Evolutionary conservation across 1,140 invertebrate genomes (phyloP).

Genomic region (Formica selysi): DNA sequence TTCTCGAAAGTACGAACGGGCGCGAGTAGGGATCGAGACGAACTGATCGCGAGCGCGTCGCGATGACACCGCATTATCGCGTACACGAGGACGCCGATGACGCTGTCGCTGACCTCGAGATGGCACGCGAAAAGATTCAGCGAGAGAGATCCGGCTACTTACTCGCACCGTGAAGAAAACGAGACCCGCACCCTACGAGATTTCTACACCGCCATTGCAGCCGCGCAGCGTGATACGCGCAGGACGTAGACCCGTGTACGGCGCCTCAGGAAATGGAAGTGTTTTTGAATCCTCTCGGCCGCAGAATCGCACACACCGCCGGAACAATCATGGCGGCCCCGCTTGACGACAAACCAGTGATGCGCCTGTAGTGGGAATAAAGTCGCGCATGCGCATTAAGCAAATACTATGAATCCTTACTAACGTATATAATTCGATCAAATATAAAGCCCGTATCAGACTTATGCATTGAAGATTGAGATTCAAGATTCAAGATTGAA

Average conservation of each 20-base stretch:
- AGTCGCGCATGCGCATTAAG: neutral
- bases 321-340: slow-evolving; percentile 46
- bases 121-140: neutral
- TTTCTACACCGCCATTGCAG: slow-evolving; percentile 76
- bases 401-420: too few relatives aligned
- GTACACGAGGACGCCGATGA: slow-evolving; percentile 17
- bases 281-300: slow-evolving; percentile 44
- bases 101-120: neutral
- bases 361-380: too few relatives aligned
- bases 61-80: slow-evolving; percentile 53
- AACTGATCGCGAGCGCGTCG: slow-evolving; percentile 3
- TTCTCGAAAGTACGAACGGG: slow-evolving; percentile 69
- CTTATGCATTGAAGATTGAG: too few relatives aligned
- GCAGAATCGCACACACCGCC: slow-evolving; percentile 32
- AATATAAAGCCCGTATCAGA: neutral
- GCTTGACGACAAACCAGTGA: slow-evolving; percentile 44
- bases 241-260: slow-evolving; percentile 64
- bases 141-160: slow-evolving; percentile 49
- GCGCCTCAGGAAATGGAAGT: slow-evolving; percentile 68
- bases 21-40: neutral
- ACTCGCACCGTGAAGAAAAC: slow-evolving; percentile 68
- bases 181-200: slow-evolving; percentile 48
- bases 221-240: slow-evolving; percentile 75
- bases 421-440: too few relatives aligned
- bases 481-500: too few relatives aligned